Conservation (phyloP, 2,113 vertebrate species). For the Fulmarus glacialis region DNA sequence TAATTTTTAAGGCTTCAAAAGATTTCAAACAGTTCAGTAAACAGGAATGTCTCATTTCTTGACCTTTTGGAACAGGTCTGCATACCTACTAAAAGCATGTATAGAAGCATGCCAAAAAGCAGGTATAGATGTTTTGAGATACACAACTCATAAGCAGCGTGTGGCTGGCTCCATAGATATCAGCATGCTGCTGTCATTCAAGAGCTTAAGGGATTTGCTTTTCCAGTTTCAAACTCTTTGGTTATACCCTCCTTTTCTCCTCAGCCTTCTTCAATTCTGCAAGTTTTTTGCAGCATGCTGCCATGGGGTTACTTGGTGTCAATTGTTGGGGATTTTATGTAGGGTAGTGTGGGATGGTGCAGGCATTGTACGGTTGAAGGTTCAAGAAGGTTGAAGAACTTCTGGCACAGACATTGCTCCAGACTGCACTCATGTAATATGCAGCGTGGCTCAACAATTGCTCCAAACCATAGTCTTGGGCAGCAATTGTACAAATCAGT, state of each 20-base stretch:
- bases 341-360: background rate
- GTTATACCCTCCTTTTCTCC: background rate
- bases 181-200: background rate
- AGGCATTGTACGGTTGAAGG: background rate
- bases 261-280: background rate
- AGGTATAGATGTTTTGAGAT: background rate
- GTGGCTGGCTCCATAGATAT: no score
- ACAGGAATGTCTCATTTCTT: background rate
- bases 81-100: background rate
- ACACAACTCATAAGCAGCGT: rapidly evolving
- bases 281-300: background rate
- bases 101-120: background rate
- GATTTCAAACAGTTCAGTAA: background rate
- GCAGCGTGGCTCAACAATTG: background rate
- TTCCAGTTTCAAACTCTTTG: background rate
- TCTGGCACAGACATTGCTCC: background rate
- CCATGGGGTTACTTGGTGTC: background rate
- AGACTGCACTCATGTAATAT: background rate
- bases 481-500: background rate
- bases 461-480: background rate
- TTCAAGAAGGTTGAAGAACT: background rate
- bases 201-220: background rate
- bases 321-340: background rate
- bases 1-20: background rate
- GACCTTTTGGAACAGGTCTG: background rate